Percentiles rank a stretch among this genome's conserved stretches.
phyloP scores from a whole-genome alignment of 2,888 invertebrate species.

The Drosophila aldrichi region DNA sequence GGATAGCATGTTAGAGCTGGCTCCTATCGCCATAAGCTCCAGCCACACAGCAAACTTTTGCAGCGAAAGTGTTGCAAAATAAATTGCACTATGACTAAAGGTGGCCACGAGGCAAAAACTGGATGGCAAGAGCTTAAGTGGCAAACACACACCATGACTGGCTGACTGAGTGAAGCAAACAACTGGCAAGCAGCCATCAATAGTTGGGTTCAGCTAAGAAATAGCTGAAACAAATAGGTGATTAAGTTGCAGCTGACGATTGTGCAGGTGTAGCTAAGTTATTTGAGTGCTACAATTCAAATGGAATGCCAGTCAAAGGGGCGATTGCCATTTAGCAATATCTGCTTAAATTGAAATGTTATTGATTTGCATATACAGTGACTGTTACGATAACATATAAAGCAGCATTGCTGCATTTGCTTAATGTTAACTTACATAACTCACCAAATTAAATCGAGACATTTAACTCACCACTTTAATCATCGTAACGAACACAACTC shows the following conservation, averaged over 20 bases:
- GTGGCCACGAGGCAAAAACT: constrained; percentile 45
- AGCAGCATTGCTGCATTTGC: not conserved
- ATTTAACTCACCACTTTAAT: too few relatives aligned
- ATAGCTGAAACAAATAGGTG: constrained; percentile 50
- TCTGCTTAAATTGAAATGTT: not conserved
- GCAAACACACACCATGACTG: constrained; percentile 1
- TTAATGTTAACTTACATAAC: too few relatives aligned
- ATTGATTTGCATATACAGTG: not conserved
- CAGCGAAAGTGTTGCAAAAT: constrained; percentile 71
- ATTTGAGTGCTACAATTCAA: not conserved
- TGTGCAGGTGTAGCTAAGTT: constrained; percentile 28
- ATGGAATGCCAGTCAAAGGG: not conserved
- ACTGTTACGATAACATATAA: not conserved
- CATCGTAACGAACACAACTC: too few relatives aligned
- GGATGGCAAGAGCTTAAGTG: constrained; percentile 42
- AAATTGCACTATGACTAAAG: constrained; percentile 63
- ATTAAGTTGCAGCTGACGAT: constrained; percentile 41
- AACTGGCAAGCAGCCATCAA: constrained; percentile 53
- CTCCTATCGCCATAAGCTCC: constrained; percentile 59
- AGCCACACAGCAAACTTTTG: constrained; percentile 44
- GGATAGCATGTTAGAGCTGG: constrained; percentile 34
- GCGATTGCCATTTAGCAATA: not conserved
- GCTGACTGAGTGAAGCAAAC: constrained; percentile 39
- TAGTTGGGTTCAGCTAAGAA: constrained; percentile 39
- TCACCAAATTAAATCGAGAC: too few relatives aligned